Base-by-base conservation (phyloP, 2,797 vertebrate genomes). In the Chaenodraco wilsoni region DNA sequence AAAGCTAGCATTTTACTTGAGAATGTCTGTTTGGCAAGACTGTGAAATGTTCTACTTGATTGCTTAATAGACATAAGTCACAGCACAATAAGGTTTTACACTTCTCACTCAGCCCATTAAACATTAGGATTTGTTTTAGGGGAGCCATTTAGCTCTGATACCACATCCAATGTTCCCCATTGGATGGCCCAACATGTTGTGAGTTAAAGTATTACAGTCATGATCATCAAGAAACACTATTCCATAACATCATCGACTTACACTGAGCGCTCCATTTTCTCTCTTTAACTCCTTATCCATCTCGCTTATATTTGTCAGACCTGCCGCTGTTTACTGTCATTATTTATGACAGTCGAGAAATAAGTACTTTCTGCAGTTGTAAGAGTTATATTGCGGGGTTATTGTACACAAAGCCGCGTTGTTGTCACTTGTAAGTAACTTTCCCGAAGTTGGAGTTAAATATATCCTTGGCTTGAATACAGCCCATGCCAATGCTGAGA, bases 381-480 rank as follows among this genome's bases (percentile, higher is more conserved):
- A 41, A 63, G 19, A 31, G 17, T 9, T n/a, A 50, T 54, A 37
- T 49, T 50, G n/a, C 43, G 16, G 19, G 12, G 31, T 61, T 4
- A 19, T 23, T 10, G 15, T 45, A 61, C 27, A 19, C 56, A 3
- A 37, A 43, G 19, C 49, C 57, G 33, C 7, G 21, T 41, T 3
- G 49, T 16, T 54, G 46, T 54, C 71, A 52, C 37, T 33, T 69
- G 44, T 55, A 76, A 31, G 70, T 61, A 69, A 77, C 69, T 65
- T 76, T 31, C 65, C 27, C 8, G 16, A 49, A 74, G 50, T 58
- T 62, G 9, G 37, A 82, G 44, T 67, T 72, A 44, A 52, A 76
- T 37, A 59, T 59, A 79, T 50, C 44, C 58, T 31, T 41, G 46
- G 27, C 51, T 45, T 49, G 40, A 46, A 40, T 31, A 31, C 69